Evolutionary conservation across 2,797 vertebrate species (phyloP).

Genomic region (Tokudaia muenninki): DNA sequence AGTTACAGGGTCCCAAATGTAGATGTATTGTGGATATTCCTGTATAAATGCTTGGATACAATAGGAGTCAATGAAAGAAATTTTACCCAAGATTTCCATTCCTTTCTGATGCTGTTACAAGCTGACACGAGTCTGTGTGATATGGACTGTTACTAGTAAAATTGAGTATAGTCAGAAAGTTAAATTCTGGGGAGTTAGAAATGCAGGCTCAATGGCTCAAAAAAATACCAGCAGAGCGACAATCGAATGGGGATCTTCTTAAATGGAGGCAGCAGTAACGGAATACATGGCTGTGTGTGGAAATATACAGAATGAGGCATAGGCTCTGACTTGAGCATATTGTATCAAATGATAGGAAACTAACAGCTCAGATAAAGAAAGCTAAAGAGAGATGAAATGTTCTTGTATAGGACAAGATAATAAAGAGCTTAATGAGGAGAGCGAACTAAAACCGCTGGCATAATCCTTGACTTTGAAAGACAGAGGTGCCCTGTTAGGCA

Average conservation of each 20-base stretch:
- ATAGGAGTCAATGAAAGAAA: slow-evolving; percentile 66
- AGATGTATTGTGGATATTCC: slow-evolving; percentile 21
- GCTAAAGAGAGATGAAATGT: slow-evolving; percentile 33
- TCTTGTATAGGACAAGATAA: slow-evolving; percentile 35
- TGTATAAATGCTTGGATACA: slow-evolving; percentile 51
- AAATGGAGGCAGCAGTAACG: slow-evolving; percentile 66
- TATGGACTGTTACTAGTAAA: slow-evolving; percentile 69
- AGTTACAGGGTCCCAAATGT: slow-evolving; percentile 56
- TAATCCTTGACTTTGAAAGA: slow-evolving; percentile 34
- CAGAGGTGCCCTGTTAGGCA: slow-evolving; percentile 30
- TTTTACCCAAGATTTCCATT: slow-evolving; percentile 65
- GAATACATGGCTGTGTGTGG: slow-evolving; percentile 56
- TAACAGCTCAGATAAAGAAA: slow-evolving; percentile 41
- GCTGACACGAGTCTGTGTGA: slow-evolving; percentile 56
- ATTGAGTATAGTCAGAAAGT: slow-evolving; percentile 69
- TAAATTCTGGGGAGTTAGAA: slow-evolving; percentile 70
- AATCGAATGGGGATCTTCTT: slow-evolving; percentile 69
- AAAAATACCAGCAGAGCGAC: slow-evolving; percentile 61
- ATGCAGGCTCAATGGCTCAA: slow-evolving; percentile 65
- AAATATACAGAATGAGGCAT: slow-evolving; percentile 51
- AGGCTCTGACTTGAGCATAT: slow-evolving; percentile 40
- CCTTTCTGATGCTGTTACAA: slow-evolving; percentile 59
- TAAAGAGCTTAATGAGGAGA: slow-evolving; percentile 27
- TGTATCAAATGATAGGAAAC: slow-evolving; percentile 29
- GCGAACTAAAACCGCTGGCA: slow-evolving; percentile 30